These are phyloP conservation scores for Rhopalosiphum nymphaeae DNA, from an alignment of 2,888 invertebrate species.

Conservation along the genomic window DNA sequence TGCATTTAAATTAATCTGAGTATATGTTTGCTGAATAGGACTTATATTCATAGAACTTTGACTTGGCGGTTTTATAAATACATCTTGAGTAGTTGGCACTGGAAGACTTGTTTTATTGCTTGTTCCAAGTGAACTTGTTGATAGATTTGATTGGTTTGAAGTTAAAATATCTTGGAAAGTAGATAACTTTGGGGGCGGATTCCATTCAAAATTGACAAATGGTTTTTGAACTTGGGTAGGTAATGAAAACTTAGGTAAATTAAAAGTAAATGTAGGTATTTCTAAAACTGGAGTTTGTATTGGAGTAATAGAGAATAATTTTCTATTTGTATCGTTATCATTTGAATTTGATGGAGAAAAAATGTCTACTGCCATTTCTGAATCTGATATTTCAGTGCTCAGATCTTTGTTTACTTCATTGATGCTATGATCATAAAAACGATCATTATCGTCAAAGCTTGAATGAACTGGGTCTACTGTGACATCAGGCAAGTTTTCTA, in stretches of 20 bases:
- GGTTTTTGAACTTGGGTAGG: neutral
- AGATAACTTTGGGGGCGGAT: neutral
- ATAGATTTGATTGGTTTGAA: neutral
- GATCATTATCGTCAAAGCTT: constrained; percentile 82
- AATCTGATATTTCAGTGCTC: neutral
- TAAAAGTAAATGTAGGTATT: constrained; percentile 27
- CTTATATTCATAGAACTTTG: neutral
- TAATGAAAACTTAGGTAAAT: constrained; percentile 1
- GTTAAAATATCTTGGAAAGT: neutral
- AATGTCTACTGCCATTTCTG: neutral
- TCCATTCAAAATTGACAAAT: neutral
- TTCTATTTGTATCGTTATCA: neutral
- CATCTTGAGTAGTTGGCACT: neutral
- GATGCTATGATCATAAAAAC: constrained; percentile 73
- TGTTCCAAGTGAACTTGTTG: neutral
- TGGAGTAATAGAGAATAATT: constrained; percentile 36
- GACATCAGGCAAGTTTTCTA: constrained; percentile 66
- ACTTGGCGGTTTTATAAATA: constrained; percentile 1
- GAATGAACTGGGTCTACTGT: constrained; percentile 76
- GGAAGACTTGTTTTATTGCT: neutral
- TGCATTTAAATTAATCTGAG: neutral
- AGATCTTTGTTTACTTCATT: constrained; percentile 69
- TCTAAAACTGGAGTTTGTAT: neutral
- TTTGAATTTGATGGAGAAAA: neutral
- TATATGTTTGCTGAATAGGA: neutral